A percentile compares a stretch with the other conserved stretches of the same genome.
phyloP scores from a whole-genome alignment of 2,888 invertebrate species.

The Agrochola macilenta region DNA sequence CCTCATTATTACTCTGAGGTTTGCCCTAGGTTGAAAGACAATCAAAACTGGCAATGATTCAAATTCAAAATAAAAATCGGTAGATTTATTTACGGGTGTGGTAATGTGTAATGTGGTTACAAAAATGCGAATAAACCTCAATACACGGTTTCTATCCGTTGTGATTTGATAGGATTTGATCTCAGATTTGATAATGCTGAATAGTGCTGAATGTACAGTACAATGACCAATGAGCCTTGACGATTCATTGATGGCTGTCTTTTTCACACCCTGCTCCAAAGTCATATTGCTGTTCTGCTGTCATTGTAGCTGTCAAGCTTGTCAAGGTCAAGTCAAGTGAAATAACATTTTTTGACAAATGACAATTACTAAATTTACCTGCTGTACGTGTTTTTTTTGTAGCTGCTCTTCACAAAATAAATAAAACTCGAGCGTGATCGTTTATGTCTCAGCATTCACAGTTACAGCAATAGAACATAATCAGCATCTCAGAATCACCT shows the following conservation, averaged over 20 bases:
- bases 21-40: not conserved
- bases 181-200: constrained; percentile 36
- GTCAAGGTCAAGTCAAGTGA: constrained; percentile 64
- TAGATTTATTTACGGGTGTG: not conserved
- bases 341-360: constrained; percentile 49
- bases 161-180: too few species aligned
- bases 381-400: not conserved
- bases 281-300: constrained; percentile 24
- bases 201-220: constrained; percentile 16
- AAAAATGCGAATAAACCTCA: constrained; percentile 24
- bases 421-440: constrained; percentile 15
- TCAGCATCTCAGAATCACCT: constrained; percentile 4
- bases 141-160: constrained; percentile 15
- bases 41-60: not conserved
- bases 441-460: not conserved
- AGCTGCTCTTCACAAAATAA: not conserved
- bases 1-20: too few species aligned
- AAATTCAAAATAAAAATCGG: not conserved
- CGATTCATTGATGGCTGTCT: constrained; percentile 21
- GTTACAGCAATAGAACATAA: not conserved
- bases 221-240: constrained; percentile 24
- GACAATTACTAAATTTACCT: not conserved
- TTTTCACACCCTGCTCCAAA: constrained; percentile 34
- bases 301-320: constrained; percentile 37
- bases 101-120: constrained; percentile 7